Conservation (phyloP, 2,888 invertebrate genomes). For the Notodonta ziczac region DNA sequence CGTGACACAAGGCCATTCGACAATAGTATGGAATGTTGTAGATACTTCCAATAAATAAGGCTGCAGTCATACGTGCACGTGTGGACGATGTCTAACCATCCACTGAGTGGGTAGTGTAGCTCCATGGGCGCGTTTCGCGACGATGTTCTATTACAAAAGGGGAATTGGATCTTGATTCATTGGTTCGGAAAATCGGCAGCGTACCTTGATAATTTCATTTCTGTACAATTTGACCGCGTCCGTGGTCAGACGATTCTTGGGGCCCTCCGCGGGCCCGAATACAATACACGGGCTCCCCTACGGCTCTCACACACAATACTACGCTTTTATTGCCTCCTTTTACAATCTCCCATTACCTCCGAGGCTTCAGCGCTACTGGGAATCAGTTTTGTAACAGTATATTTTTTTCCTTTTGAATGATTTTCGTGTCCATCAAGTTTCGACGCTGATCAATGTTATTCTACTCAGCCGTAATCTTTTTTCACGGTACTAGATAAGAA, state of each 20-base stretch:
- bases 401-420: slow-evolving; percentile 73
- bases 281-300: slow-evolving; percentile 80
- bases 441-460: slow-evolving; percentile 57
- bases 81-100: slow-evolving; percentile 68
- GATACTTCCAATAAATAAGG: slow-evolving; percentile 51
- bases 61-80: slow-evolving; percentile 42
- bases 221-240: slow-evolving; percentile 85
- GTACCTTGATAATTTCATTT: slow-evolving; percentile 85
- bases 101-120: slow-evolving; percentile 80
- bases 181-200: slow-evolving; percentile 85
- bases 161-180: slow-evolving; percentile 85
- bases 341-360: slow-evolving; percentile 84
- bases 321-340: slow-evolving; percentile 84
- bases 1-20: slow-evolving; percentile 57
- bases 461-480: slow-evolving; percentile 46
- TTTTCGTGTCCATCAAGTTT: slow-evolving; percentile 69
- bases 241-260: slow-evolving; percentile 82
- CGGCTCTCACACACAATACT: slow-evolving; percentile 82
- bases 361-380: slow-evolving; percentile 75
- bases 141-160: slow-evolving; percentile 85
- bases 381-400: slow-evolving; percentile 80
- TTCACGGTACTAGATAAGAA: slow-evolving; percentile 42
- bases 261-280: slow-evolving; percentile 75
- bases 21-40: slow-evolving; percentile 52
- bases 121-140: slow-evolving; percentile 79